These are phyloP conservation scores for Orchesellides sinensis DNA, from an alignment of 2,888 invertebrate species.

Conservation along the genomic window DNA sequence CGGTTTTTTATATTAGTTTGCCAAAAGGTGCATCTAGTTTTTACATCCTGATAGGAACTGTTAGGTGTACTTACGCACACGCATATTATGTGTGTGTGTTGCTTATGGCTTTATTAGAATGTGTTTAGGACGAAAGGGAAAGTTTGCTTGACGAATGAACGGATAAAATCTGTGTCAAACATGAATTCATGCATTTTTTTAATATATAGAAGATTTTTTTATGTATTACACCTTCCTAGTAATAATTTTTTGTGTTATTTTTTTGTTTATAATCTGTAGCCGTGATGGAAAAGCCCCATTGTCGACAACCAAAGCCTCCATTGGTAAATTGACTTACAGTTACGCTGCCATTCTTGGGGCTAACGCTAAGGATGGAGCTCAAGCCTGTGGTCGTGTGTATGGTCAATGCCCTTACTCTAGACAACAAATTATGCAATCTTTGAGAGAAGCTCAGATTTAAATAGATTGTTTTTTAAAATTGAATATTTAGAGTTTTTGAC, in stretches of 20 bases:
- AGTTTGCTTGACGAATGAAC: background rate
- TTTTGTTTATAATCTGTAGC: slow-evolving; percentile 35
- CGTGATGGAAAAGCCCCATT: slow-evolving; percentile 72
- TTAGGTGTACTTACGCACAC: too few species aligned
- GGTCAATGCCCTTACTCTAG: slow-evolving; percentile 70
- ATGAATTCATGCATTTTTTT: background rate
- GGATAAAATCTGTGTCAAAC: background rate
- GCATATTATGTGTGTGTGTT: too few species aligned
- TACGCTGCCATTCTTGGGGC: slow-evolving; percentile 71
- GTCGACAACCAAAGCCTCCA: slow-evolving; percentile 66
- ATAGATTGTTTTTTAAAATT: background rate
- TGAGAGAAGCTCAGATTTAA: slow-evolving; percentile 70
- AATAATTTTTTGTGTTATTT: background rate
- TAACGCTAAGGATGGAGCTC: slow-evolving; percentile 63
- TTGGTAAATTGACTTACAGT: slow-evolving; percentile 70
- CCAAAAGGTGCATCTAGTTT: too few species aligned
- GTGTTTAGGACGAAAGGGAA: slow-evolving; percentile 2
- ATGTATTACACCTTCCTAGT: background rate
- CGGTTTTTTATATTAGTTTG: too few species aligned
- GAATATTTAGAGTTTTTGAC: too few species aligned
- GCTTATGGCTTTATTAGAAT: too few species aligned
- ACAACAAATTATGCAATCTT: slow-evolving; percentile 67
- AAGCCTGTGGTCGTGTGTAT: slow-evolving; percentile 69
- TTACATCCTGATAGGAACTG: too few species aligned
- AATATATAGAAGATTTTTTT: background rate